These are phyloP conservation scores for Caenorhabditis sulstoni DNA, from an alignment of 2,888 invertebrate genomes.

Conservation along the genomic window DNA sequence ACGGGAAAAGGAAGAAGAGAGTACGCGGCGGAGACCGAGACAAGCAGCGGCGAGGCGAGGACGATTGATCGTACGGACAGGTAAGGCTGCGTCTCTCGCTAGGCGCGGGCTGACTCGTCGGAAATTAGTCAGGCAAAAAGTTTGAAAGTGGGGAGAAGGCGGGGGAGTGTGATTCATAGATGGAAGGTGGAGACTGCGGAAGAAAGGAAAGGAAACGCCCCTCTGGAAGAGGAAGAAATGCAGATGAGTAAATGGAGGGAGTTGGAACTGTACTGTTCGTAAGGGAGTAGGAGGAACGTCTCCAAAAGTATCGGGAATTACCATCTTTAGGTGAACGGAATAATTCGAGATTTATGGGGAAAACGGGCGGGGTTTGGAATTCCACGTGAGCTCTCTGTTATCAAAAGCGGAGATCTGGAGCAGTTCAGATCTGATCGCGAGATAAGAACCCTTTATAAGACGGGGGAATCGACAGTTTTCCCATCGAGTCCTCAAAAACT, in stretches of 20 bases:
- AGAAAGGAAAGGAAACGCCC: too few species aligned
- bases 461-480: too few species aligned
- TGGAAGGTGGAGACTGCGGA: not conserved
- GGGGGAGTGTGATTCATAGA: conserved; percentile 27
- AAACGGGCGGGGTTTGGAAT: too few species aligned
- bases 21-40: not conserved
- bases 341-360: too few species aligned
- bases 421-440: too few species aligned
- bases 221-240: not conserved
- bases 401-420: too few species aligned
- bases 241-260: too few species aligned
- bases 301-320: not conserved
- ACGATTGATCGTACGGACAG: not conserved
- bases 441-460: too few species aligned
- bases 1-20: not conserved
- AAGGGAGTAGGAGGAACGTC: not conserved
- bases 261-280: not conserved
- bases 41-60: not conserved
- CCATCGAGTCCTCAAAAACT: too few species aligned
- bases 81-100: conserved; percentile 3
- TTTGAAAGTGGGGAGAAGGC: not conserved
- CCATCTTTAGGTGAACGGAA: not conserved
- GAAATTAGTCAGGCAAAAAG: conserved; percentile 48
- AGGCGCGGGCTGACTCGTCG: conserved; percentile 5
- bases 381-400: too few species aligned